Evolutionary conservation across 1,140 invertebrate species (phyloP), one percentile per base, ranked within the genome.

Genomic region (Carposina sasakii): DNA sequence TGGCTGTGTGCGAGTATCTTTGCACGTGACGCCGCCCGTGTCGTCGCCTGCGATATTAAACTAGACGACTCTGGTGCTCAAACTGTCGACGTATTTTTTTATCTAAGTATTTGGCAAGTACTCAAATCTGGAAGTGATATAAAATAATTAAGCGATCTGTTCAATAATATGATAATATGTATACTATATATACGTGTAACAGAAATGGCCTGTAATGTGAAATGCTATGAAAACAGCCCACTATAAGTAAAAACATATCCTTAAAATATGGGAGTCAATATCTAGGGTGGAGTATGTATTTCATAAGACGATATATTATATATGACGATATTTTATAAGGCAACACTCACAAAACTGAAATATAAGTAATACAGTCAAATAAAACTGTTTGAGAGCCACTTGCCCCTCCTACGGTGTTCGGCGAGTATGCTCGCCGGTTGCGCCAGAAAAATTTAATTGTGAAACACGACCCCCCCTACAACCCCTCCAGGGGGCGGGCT

Each of bases 361-460:
- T 36, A 13, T 13, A n/a, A n/a, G 6, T 36, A 36, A 8, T 36
- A 8, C 12, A 23, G 5, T n/a, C 2, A 42, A 42, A 2, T 2
- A 19, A 34, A 31, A 34, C 21, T 64, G 46, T 72, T 81, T 76
- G 69, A 51, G 63, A 44, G 52, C 3, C 61, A 13, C 48, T 58
- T 50, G 30, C 33, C 39, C 43, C 43, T 68, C 76, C 71, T 67
- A 67, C 30, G 30, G 68, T 52, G 67, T 69, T 77, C 60, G 57
- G 63, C 71, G 67, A 71, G 71, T 68, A 72, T 66, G 71, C 67
- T 68, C 51, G 49, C 57, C 48, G 72, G 69, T 81, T 71, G 72
- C 70, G 69, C 68, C 76, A 73, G 74, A 81, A 81, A 81, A 81
- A 81, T 77, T 77, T 81, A 81, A 81, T 81, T 81, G 76, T 76